phyloP scores from a whole-genome alignment of 2,113 vertebrate species.

The Morone chrysops region DNA sequence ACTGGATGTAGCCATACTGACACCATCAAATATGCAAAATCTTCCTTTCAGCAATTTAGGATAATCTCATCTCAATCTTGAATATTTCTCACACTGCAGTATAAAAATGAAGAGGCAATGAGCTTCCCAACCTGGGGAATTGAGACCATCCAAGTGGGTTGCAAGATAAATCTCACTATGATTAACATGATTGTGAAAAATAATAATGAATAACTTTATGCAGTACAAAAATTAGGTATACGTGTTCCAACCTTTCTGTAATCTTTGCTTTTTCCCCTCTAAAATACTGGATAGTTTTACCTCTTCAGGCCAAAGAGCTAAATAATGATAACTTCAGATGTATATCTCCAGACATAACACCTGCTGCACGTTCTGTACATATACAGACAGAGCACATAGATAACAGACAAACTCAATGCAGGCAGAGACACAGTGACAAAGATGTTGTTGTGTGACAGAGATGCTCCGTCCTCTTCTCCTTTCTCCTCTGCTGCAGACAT shows the following conservation, averaged over 20 bases:
- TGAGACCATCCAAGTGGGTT: neutral
- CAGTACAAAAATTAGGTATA: neutral
- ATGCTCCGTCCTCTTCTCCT: conserved; percentile 32
- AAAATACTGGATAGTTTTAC: neutral
- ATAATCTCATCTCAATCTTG: neutral
- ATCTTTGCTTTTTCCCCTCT: neutral
- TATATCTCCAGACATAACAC: too few relatives aligned
- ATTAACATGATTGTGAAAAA: neutral
- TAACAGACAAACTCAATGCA: conserved; percentile 4
- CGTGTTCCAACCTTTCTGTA: neutral
- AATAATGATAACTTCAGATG: neutral
- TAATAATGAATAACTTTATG: neutral
- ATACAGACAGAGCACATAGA: conserved; percentile 15
- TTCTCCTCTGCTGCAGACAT: conserved; percentile 40
- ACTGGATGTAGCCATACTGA: neutral
- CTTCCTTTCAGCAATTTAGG: neutral
- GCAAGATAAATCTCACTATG: neutral
- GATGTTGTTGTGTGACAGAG: conserved; percentile 45
- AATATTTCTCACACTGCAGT: neutral
- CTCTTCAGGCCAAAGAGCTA: neutral
- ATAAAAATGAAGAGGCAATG: neutral
- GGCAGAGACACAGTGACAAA: conserved; percentile 25
- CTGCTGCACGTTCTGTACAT: neutral
- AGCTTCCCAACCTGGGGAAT: neutral
- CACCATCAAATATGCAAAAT: neutral